Base-by-base conservation (phyloP, 2,113 vertebrate species). In the Blennius ocellaris region DNA sequence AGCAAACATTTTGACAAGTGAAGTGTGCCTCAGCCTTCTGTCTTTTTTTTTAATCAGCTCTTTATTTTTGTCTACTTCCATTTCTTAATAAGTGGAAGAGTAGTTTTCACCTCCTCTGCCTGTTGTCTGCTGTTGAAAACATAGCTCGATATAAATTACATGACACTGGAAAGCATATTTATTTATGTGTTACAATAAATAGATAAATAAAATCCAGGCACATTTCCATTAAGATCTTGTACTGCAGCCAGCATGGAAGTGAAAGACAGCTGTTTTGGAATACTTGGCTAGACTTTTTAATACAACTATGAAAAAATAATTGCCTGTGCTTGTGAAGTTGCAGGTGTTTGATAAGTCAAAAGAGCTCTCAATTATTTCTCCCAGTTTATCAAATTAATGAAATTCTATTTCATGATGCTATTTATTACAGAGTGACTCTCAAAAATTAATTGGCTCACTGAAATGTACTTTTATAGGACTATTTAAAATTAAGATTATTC, bases 291-390 rank as follows among this genome's bases (percentile, higher is more conserved):
- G 57, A 76, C 57, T 57, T 60, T 72, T 75, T 69, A 66, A 59
- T 78, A 52, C 62, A 70, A 78, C 16, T 58, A 16, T 21, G 39
- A 67, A 78, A 78, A 78, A 62, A 57, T 58, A 49, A 81, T 74
- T 67, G 47, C 54, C 50, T 59, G 38, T 40, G 55, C 49, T 56
- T 45, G 30, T 60, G 47, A 58, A 72, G 30, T 11, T 50, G 37
- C 6, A 41, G 47, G 21, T 49, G 39, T 17, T 56, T 60, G 36
- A 76, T 76, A 60, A 59, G 45, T 44, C 58, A 47, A 66, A 53
- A 40, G 51, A 57, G 14, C 43, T 62, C 73, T 57, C n/a, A 40
- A 9, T 52, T 73, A 16, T 63, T 78, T 17, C 51, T 53, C 15
- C 73, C n/a, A 30, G 38, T 73, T 75, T 38, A 51, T 75, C 53